Percentiles rank a stretch among this genome's conserved stretches.
phyloP scores from a whole-genome alignment of 2,888 invertebrate genomes.

The Luffia ferchaultella region DNA sequence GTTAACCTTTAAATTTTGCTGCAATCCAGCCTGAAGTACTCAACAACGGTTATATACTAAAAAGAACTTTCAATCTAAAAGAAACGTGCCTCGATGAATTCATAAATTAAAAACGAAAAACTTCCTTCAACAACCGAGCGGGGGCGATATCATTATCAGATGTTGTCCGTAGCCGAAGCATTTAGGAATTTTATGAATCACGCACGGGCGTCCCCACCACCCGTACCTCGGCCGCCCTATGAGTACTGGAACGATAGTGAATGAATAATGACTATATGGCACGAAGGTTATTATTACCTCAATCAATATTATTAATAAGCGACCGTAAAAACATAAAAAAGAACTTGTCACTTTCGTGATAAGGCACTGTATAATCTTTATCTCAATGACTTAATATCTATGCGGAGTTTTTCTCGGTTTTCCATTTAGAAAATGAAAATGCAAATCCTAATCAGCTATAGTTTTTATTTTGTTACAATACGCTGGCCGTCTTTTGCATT shows the following conservation, averaged over 20 bases:
- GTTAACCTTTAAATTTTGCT: no score
- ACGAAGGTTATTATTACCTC: background rate
- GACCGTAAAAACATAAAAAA: no score
- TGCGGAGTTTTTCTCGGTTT: no score
- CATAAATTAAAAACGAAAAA: background rate
- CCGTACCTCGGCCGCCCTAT: constrained; percentile 18
- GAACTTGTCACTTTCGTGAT: background rate
- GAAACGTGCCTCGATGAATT: no score
- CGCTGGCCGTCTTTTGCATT: no score
- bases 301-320: background rate
- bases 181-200: constrained; percentile 39
- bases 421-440: no score
- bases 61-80: no score
- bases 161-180: constrained; percentile 19
- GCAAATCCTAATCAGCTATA: no score
- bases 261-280: background rate
- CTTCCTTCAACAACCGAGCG: background rate
- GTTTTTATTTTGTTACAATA: no score
- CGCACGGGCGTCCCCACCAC: constrained; percentile 21
- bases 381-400: no score
- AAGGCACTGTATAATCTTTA: background rate
- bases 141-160: constrained; percentile 21
- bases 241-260: constrained; percentile 23
- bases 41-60: no score
- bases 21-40: no score